phyloP scores from a whole-genome alignment of 2,797 vertebrate genomes.

The Natrix natrix region DNA sequence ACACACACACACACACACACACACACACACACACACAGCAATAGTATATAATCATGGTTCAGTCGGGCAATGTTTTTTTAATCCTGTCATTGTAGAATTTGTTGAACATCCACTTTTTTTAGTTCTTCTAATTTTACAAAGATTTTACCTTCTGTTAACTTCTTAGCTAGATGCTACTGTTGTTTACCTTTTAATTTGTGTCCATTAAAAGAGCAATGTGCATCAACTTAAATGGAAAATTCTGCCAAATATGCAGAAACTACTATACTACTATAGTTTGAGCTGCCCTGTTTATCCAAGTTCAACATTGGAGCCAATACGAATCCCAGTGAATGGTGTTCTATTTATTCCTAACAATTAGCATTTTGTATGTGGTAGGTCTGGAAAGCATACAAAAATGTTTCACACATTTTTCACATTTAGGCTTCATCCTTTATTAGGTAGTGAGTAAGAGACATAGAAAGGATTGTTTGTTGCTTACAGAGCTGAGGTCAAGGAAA shows the following conservation, averaged over 20 bases:
- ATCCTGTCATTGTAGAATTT: background rate
- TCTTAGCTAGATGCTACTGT: background rate
- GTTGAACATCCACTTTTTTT: background rate
- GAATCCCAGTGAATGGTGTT: background rate
- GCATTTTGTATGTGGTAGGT: background rate
- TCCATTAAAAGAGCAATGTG: background rate
- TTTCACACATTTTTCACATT: slow-evolving; percentile 67
- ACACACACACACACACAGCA: background rate
- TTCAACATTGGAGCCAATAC: background rate
- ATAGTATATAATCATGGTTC: background rate
- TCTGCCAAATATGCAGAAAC: background rate
- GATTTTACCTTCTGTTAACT: background rate
- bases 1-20: too few relatives aligned
- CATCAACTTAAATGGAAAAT: background rate
- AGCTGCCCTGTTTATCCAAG: background rate
- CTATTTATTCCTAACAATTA: slow-evolving; percentile 29
- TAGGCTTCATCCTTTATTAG: slow-evolving; percentile 83
- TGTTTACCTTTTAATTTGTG: background rate
- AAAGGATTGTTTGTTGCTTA: slow-evolving; percentile 70
- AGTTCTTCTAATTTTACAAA: background rate
- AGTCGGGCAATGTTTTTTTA: background rate
- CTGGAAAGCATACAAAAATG: slow-evolving; percentile 70
- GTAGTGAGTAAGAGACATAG: slow-evolving; percentile 78
- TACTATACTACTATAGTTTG: background rate
- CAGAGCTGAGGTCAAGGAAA: slow-evolving; percentile 74